These are phyloP conservation scores for Norana najaformis DNA, from an alignment of 2,888 invertebrate genomes.

Conservation along the genomic window DNA sequence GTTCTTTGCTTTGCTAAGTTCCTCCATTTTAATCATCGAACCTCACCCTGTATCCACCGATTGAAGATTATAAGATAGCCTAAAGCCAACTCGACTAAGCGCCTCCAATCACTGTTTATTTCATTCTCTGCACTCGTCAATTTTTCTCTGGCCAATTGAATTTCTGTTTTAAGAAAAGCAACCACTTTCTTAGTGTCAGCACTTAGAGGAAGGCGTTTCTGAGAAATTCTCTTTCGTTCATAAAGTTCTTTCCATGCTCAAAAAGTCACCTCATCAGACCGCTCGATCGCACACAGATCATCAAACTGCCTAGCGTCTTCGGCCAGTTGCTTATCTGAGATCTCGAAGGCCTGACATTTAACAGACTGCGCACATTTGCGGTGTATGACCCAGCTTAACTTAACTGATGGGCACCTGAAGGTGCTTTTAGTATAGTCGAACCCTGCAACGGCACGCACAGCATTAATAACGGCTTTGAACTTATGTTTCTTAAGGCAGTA, in stretches of 20 bases:
- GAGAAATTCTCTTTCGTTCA: not conserved
- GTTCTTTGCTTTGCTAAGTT: not conserved
- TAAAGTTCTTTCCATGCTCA: not conserved
- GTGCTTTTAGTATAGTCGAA: not conserved
- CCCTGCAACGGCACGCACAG: not conserved
- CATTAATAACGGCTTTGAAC: too few relatives aligned
- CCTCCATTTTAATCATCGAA: not conserved
- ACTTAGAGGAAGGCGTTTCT: not conserved
- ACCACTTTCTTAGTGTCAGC: not conserved
- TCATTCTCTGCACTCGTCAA: not conserved
- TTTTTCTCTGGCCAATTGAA: not conserved
- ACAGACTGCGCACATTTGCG: not conserved
- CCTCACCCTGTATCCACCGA: conserved; percentile 6
- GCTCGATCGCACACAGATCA: not conserved
- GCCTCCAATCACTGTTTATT: not conserved
- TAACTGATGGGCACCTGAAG: not conserved
- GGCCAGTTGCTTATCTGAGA: not conserved
- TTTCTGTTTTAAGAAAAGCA: not conserved
- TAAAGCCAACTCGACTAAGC: not conserved
- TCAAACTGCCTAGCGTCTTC: not conserved
- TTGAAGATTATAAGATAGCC: conserved; percentile 14
- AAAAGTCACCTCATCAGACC: not conserved
- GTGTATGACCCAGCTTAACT: not conserved
- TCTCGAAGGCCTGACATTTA: not conserved
- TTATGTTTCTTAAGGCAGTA: too few relatives aligned